A percentile compares a stretch with the other conserved stretches of the same genome.
Evolutionary conservation across 2,113 vertebrate species (phyloP).

Genomic region (Anseranas semipalmata): DNA sequence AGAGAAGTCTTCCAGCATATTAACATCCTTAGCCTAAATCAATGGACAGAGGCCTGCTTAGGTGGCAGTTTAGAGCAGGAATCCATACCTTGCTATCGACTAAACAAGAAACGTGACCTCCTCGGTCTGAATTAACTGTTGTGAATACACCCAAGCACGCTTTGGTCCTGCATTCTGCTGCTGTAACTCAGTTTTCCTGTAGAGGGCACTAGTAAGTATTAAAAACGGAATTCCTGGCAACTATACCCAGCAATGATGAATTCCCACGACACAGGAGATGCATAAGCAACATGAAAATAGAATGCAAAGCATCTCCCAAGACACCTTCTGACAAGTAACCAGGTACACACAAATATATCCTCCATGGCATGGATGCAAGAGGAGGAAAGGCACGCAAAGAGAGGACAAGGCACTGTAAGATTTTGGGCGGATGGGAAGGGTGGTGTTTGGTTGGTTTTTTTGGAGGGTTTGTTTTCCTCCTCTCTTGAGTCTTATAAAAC

Average conservation of each 20-base stretch:
- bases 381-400: background rate
- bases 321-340: background rate
- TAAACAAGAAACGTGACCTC: background rate
- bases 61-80: background rate
- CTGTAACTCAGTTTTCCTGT: background rate
- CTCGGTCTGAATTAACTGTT: background rate
- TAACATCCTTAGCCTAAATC: background rate
- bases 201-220: background rate
- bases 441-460: background rate
- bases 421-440: background rate
- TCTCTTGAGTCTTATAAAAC: background rate
- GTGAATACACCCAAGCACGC: background rate
- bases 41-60: background rate
- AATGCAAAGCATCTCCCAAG: background rate
- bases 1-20: background rate
- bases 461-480: background rate
- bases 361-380: background rate
- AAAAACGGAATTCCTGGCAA: background rate
- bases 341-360: background rate
- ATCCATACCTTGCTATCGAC: accelerated
- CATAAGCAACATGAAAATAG: background rate
- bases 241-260: background rate
- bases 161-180: background rate
- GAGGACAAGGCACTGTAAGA: background rate
- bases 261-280: background rate